Percentiles rank a stretch among this genome's conserved stretches.
Evolutionary conservation across 2,888 invertebrate genomes (phyloP).

Genomic region (Drosophila yooni): DNA sequence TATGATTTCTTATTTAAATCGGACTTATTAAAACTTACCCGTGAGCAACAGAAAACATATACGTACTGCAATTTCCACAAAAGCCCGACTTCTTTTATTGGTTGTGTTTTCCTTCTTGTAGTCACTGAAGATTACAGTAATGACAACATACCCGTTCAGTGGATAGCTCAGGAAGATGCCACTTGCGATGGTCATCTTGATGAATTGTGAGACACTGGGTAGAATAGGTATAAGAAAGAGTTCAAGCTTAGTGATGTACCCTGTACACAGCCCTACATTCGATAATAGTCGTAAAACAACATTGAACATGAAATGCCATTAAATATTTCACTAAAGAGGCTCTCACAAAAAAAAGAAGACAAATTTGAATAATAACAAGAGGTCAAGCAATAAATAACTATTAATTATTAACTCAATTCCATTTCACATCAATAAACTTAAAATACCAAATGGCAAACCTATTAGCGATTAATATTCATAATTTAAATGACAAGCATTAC

Average conservation of each 20-base stretch:
- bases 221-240: neutral
- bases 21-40: conserved; percentile 23
- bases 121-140: conserved; percentile 93
- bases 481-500: neutral
- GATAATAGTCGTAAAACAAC: neutral
- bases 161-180: conserved; percentile 97
- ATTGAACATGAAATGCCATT: neutral
- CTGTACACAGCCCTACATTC: neutral
- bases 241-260: neutral
- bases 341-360: neutral
- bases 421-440: neutral
- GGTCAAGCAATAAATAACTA: neutral
- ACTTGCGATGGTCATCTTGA: conserved; percentile 91
- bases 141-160: conserved; percentile 97
- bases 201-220: conserved; percentile 89
- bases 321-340: neutral
- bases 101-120: neutral
- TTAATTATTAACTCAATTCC: neutral
- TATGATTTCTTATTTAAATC: neutral
- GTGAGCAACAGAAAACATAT: conserved; percentile 49
- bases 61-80: conserved; percentile 43
- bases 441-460: neutral
- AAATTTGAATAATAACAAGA: neutral
- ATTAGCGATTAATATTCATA: neutral
- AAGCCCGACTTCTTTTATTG: neutral